Evolutionary conservation across 2,888 invertebrate species (phyloP).

Genomic region (Ophonus ardosiacus): DNA sequence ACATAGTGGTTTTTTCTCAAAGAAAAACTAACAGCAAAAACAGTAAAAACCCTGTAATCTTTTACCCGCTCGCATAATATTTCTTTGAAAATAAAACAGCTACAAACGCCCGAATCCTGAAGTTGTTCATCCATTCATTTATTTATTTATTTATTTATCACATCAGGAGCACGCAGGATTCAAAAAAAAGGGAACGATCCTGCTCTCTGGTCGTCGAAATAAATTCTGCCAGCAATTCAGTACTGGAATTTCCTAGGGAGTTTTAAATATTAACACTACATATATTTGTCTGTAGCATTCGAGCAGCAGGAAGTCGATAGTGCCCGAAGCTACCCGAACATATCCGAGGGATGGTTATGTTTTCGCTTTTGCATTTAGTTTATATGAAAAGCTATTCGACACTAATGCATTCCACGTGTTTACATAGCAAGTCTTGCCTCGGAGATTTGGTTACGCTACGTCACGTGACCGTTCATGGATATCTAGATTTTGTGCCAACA

Average conservation of each 20-base stretch:
- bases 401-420: conserved; percentile 62
- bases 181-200: conserved; percentile 7
- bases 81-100: conserved; percentile 18
- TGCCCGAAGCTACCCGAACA: background rate
- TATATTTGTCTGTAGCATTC: conserved; percentile 17
- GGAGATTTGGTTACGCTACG: conserved; percentile 55
- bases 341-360: conserved; percentile 32
- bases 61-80: conserved; percentile 28
- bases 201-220: conserved; percentile 15
- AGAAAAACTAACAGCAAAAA: background rate
- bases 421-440: conserved; percentile 29
- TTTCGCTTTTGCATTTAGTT: conserved; percentile 37
- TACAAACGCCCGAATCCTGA: background rate
- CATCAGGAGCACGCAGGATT: conserved; percentile 24
- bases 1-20: background rate
- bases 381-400: conserved; percentile 62
- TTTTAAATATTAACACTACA: conserved; percentile 51
- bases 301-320: background rate
- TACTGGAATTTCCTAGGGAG: conserved; percentile 15
- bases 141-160: conserved; percentile 43
- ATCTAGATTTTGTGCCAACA: conserved; percentile 44
- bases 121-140: conserved; percentile 19
- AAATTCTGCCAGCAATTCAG: conserved; percentile 31
- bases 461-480: conserved; percentile 48
- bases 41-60: conserved; percentile 14